Evolutionary conservation across 2,113 vertebrate genomes (phyloP).

Genomic region (Menidia beryllina): DNA sequence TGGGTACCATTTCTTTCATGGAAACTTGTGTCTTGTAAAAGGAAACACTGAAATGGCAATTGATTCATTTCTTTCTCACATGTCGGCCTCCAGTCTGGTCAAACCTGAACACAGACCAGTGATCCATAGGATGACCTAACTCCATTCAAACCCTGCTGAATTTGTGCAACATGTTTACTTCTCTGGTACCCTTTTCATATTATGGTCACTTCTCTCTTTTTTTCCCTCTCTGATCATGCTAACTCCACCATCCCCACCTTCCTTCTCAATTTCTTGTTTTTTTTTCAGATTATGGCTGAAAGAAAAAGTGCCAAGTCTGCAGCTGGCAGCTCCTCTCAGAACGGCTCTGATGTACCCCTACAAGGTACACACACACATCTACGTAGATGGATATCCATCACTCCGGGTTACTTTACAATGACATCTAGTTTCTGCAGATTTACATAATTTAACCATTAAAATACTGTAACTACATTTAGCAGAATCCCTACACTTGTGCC

Average conservation of each 20-base stretch:
- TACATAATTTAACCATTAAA: neutral
- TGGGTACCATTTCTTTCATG: no score
- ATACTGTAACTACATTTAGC: neutral
- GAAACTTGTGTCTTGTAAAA: no score
- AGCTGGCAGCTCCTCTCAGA: conserved; percentile 89
- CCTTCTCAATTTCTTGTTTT: neutral
- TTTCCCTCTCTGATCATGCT: neutral
- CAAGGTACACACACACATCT: conserved; percentile 86
- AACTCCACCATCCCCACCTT: neutral
- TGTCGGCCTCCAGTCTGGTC: no score
- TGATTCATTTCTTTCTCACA: no score
- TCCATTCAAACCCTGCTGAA: no score
- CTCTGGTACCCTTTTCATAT: no score
- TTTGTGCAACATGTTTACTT: no score
- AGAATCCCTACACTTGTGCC: neutral
- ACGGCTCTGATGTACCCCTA: conserved; percentile 91
- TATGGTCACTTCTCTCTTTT: neutral
- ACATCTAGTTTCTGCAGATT: neutral
- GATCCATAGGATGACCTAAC: no score
- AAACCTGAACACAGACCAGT: no score
- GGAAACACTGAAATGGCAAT: no score
- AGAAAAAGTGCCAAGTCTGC: conserved; percentile 94
- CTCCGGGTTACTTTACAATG: neutral
- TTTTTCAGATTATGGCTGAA: conserved; percentile 95
- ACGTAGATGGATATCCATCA: conserved; percentile 8